These are phyloP conservation scores for Luehdorfia chinensis DNA, from an alignment of 1,140 invertebrate genomes.

Conservation along the genomic window DNA sequence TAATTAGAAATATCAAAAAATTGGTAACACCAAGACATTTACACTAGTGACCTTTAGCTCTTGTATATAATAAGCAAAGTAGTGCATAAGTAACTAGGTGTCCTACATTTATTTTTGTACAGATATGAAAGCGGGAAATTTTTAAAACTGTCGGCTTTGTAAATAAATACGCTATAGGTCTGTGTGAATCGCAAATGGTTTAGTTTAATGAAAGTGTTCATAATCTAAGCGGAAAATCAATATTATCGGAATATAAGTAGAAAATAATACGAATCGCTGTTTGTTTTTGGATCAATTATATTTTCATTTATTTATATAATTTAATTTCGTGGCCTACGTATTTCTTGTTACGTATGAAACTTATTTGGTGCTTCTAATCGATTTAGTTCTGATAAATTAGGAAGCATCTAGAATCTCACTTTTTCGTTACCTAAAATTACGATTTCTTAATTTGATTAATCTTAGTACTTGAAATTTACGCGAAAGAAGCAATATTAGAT, in stretches of 20 bases:
- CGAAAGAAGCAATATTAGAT: too few species aligned
- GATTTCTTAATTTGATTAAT: too few species aligned
- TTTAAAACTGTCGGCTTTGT: slow-evolving; percentile 37
- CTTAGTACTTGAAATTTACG: too few species aligned
- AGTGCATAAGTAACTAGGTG: slow-evolving; percentile 37
- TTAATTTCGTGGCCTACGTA: too few species aligned
- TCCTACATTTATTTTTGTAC: slow-evolving; percentile 61
- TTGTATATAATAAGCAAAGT: slow-evolving; percentile 42
- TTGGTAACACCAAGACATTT: slow-evolving; percentile 59
- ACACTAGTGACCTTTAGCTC: slow-evolving; percentile 30
- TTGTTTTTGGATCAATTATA: background rate
- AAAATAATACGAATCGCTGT: background rate
- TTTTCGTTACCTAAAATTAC: too few species aligned
- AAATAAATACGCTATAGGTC: slow-evolving; percentile 32
- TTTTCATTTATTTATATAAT: background rate
- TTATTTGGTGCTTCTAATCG: too few species aligned
- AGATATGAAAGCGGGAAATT: slow-evolving; percentile 23
- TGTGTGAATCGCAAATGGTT: background rate
- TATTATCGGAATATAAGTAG: slow-evolving; percentile 10
- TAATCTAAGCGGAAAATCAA: slow-evolving; percentile 9
- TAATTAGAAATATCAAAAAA: slow-evolving; percentile 41
- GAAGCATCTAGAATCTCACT: too few species aligned
- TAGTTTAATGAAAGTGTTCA: slow-evolving; percentile 17
- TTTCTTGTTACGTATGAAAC: too few species aligned
- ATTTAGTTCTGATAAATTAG: too few species aligned